Conservation (phyloP, 2,888 invertebrate genomes). For the Stenodema calcarata region DNA sequence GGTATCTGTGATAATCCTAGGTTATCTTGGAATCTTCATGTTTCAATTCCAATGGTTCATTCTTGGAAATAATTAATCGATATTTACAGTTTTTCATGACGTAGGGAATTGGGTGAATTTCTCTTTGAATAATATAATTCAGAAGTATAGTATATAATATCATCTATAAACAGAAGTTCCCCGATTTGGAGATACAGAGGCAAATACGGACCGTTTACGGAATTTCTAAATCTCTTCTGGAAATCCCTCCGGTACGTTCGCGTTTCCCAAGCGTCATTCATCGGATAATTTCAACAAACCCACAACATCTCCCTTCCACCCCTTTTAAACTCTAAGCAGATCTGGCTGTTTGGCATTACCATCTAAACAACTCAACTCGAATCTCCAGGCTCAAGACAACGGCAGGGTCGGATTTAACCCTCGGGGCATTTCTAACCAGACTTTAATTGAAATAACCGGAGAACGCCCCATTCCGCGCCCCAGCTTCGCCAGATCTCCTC, state of each 20-base stretch:
- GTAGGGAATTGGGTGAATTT: too few species aligned
- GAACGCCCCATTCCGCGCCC: background rate
- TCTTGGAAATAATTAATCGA: too few species aligned
- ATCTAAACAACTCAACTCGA: conserved; percentile 32
- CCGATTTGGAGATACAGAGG: too few species aligned
- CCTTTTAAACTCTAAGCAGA: conserved; percentile 5
- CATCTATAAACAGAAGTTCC: too few species aligned
- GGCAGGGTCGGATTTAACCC: conserved; percentile 16
- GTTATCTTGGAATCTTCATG: too few species aligned
- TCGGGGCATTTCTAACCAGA: conserved; percentile 21
- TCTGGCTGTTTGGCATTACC: conserved; percentile 36
- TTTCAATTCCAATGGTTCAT: too few species aligned
- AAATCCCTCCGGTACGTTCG: background rate
- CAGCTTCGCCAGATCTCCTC: background rate
- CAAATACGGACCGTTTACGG: too few species aligned
- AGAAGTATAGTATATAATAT: too few species aligned
- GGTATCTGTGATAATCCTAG: too few species aligned
- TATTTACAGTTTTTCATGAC: too few species aligned
- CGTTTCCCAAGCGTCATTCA: conserved; percentile 1
- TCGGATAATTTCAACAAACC: conserved; percentile 8
- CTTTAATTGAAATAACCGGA: conserved; percentile 37
- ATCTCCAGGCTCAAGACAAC: conserved; percentile 25
- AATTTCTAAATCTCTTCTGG: background rate
- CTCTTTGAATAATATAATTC: too few species aligned
- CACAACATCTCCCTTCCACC: background rate